Evolutionary conservation across 1,140 invertebrate species (phyloP).

Genomic region (Magallana ariakensis): DNA sequence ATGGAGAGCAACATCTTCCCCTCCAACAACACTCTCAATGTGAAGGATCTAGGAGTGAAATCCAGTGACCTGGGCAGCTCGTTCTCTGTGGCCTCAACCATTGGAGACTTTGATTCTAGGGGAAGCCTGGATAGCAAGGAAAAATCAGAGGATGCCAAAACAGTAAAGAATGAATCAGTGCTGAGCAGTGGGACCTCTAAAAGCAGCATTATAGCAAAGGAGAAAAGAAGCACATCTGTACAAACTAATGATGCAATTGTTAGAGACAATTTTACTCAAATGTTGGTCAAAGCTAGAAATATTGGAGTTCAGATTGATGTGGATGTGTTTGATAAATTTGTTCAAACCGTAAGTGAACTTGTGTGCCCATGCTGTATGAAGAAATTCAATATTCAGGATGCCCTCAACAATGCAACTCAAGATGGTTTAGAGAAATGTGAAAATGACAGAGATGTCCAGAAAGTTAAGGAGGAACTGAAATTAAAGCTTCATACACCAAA

Average conservation of each 20-base stretch:
- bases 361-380: conserved; percentile 17
- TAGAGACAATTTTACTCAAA: not conserved
- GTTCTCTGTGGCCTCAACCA: not conserved
- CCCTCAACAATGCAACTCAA: not conserved
- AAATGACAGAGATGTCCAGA: conserved; percentile 18
- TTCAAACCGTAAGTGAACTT: conserved; percentile 16
- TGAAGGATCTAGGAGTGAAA: conserved; percentile 22
- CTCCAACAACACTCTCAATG: conserved; percentile 29
- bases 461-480: conserved; percentile 21
- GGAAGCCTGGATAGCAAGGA: conserved; percentile 15
- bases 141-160: not conserved
- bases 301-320: conserved; percentile 36
- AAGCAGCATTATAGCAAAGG: not conserved
- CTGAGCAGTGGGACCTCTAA: not conserved
- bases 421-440: not conserved
- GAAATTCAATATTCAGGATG: not conserved
- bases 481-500: not conserved
- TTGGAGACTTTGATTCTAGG: conserved; percentile 29
- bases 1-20: conserved; percentile 48
- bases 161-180: not conserved
- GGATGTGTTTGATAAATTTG: not conserved
- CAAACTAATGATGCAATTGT: conserved; percentile 4
- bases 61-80: conserved; percentile 22
- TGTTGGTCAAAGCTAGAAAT: conserved; percentile 7
- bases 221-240: not conserved